Evolutionary conservation across 2,113 vertebrate genomes (phyloP), one percentile per base, ranked within the genome.

Genomic region (Zeus faber): DNA sequence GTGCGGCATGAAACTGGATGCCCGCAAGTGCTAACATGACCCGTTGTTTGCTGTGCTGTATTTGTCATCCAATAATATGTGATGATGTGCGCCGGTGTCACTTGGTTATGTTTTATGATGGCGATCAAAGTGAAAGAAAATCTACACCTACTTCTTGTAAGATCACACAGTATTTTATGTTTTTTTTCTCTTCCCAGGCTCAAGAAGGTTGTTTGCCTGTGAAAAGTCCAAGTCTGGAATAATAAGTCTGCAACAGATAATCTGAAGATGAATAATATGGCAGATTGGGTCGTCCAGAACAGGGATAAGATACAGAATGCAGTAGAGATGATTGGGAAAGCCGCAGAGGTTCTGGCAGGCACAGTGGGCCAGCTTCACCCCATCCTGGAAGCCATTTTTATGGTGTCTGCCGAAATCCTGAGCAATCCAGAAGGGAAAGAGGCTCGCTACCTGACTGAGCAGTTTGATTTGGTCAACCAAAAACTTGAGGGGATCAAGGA

Each of bases 361-460:
- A 89, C 89, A 0, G 88, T 91, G 29, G 89, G 89, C 57, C 87
- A 90, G 77, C 74, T 91, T 1, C 88, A 91, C 66, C 89, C 89
- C 0, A 29, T 91, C 62, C 58, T 91, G 65, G 89, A 91, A 67
- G 89, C 89, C 0, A 85, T 89, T 44, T 91, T 91, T 18, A 11
- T 85, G 62, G 89, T 85, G 25, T 87, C 89, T 0, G 67, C 84
- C 0, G 89, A 90, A 65, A 47, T 91, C 7, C 86, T 90, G 29
- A 86, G 59, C 72, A 89, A 91, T 67, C 88, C 87, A 0, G 88
- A 91, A 0, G 59, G 89, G 40, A 81, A 84, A 21, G 90, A 91
- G 53, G 85, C 88, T 7, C 75, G 74, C 41, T 91, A 89, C 62
- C 58, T 91, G 35, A 58, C 81, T 0, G 62, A 87, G 58, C 89